Base-by-base conservation (phyloP, 1,140 invertebrate genomes). In the Cyclina sinensis region DNA sequence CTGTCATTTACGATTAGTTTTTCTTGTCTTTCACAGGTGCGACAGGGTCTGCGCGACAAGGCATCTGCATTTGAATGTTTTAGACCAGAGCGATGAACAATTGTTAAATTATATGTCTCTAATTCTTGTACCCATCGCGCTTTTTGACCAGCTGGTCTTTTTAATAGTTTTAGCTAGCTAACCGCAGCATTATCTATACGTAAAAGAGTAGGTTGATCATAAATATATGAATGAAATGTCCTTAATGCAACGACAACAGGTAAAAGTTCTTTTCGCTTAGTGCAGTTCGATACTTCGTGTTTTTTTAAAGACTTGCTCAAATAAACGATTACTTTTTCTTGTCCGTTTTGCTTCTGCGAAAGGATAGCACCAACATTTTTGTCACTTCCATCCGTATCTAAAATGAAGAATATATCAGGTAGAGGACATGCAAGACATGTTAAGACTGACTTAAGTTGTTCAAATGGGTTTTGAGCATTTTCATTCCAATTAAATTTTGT, bases 221-320 rank as follows among this genome's bases (percentile, higher is more conserved):
- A 88, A 5, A 93, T 48, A 54, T 92, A 92, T 21, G 46, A 48
- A 43, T 90, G 70, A 79, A 92, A 92, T 5, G 84, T 16, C 68
- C 83, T 85, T 18, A 90, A 46, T 12, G 62, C 80, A 27, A 35
- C 18, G 16, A 91, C 59, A 27, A 91, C 81, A 24, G 91, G 90
- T n/a, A 91, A 73, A 11, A 92, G 68, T 86, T 92, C 91, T 74
- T 89, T 92, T 18, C 89, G 0, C 14, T 90, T 92, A 0, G 79
- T 81, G 73, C 90, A 92, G 90, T 97, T 97, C 12, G 95, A 95
- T 84, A 92, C 86, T 92, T 97, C 96, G 21, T 95, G 90, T 27
- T 37, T 82, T 37, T 81, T 89, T 4, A 93, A 70, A 3, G 85
- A 54, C 46, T 73, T 83, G 82, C 88, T 91, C 27, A 74, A n/a